Conservation (phyloP, 2,113 vertebrate genomes). For the Bambusicola thoracicus region DNA sequence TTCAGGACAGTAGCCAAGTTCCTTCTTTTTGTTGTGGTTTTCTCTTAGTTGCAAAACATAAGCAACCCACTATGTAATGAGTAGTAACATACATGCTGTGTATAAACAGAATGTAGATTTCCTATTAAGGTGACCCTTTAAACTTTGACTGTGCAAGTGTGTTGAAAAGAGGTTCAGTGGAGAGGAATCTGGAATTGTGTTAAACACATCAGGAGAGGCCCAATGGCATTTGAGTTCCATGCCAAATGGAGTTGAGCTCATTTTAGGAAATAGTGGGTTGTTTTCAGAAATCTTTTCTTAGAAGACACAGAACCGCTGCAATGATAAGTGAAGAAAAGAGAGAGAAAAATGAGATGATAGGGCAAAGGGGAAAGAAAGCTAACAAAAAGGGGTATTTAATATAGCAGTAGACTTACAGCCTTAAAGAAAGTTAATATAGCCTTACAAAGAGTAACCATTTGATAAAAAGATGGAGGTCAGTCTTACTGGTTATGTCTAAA, state of each 20-base stretch:
- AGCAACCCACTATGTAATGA: rapidly evolving
- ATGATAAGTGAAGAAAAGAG: background rate
- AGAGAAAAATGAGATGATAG: background rate
- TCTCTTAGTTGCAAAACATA: background rate
- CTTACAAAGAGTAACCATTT: background rate
- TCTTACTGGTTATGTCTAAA: background rate
- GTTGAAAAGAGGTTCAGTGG: background rate
- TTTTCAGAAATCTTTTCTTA: background rate
- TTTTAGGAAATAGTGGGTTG: background rate
- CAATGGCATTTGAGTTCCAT: background rate
- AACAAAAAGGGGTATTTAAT: constrained; percentile 1
- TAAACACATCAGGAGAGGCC: background rate
- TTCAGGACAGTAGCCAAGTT: background rate
- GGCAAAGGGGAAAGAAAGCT: background rate
- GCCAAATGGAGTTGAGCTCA: background rate
- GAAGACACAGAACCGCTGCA: background rate
- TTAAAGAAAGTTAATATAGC: background rate
- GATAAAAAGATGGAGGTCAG: background rate
- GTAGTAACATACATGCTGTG: background rate
- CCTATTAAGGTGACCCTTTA: background rate
- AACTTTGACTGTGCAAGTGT: background rate
- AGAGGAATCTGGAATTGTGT: background rate
- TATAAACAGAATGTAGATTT: background rate
- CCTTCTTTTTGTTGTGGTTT: background rate
- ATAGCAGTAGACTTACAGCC: background rate